Percentiles rank a stretch among this genome's conserved stretches.
Evolutionary conservation across 1,140 invertebrate genomes (phyloP).

Genomic region (Eumaeus atala): DNA sequence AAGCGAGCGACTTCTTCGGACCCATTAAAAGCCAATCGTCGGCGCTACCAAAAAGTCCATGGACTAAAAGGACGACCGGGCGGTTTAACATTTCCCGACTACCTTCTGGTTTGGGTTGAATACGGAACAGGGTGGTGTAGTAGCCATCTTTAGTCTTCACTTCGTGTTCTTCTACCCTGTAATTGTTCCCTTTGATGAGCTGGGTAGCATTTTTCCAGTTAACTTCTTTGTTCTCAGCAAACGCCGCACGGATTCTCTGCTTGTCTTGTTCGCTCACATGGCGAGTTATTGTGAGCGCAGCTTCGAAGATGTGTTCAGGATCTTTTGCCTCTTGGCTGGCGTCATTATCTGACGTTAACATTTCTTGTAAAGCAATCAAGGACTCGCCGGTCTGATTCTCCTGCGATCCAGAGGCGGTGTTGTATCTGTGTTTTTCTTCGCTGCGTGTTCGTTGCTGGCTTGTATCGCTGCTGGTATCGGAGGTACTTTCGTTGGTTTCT

Average conservation of each 20-base stretch:
- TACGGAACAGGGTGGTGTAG: slow-evolving; percentile 75
- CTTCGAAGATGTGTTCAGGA: slow-evolving; percentile 37
- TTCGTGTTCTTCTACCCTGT: slow-evolving; percentile 74
- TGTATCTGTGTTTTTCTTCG: background rate
- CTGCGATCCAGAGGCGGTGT: background rate
- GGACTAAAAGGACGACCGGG: slow-evolving; percentile 78
- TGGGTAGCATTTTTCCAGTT: slow-evolving; percentile 39
- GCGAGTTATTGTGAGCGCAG: slow-evolving; percentile 39
- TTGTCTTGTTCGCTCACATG: slow-evolving; percentile 41
- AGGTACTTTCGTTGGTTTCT: slow-evolving; percentile 25
- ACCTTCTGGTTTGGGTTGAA: slow-evolving; percentile 55
- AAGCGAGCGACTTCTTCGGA: slow-evolving; percentile 71
- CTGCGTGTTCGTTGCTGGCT: too few relatives aligned
- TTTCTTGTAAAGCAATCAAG: slow-evolving; percentile 6
- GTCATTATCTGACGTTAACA: background rate
- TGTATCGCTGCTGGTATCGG: too few relatives aligned
- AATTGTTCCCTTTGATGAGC: slow-evolving; percentile 65
- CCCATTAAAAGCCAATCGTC: slow-evolving; percentile 77
- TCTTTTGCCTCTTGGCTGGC: background rate
- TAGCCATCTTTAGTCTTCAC: slow-evolving; percentile 78
- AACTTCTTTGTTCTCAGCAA: slow-evolving; percentile 31
- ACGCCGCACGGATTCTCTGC: slow-evolving; percentile 36
- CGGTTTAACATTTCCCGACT: background rate
- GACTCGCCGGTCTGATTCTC: slow-evolving; percentile 24
- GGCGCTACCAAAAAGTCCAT: slow-evolving; percentile 78